Base-by-base conservation (phyloP, 2,888 invertebrate genomes). In the Eudemis profundana region DNA sequence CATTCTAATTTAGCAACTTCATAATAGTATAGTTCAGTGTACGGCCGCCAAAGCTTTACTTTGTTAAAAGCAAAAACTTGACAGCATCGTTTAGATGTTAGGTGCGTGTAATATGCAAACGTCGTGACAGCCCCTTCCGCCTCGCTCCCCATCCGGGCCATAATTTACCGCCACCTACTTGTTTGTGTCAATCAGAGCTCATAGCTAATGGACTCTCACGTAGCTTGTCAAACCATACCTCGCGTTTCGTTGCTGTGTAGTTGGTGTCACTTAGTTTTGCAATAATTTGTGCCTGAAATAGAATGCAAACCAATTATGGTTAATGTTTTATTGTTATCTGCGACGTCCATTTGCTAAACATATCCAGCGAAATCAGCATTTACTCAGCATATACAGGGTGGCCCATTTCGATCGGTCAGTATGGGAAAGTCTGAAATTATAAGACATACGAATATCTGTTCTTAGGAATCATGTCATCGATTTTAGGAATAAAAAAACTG, bases 131-230 rank as follows among this genome's bases (percentile, higher is more conserved):
- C 51, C 60, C 53, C 17, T 60, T 65, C 65, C 65, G 65, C 51
- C 50, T 5, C 46, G 40, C 78, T 75, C 74, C 74, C 73, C 76
- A 80, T 82, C 81, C 83, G 78, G 76, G 72, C 78, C 81, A 79
- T 84, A 86, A 65, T 86, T 86, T 85, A 83, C 78, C 68, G 72
- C 73, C 75, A 72, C 46, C 65, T 65, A 60, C 82, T 81, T 85
- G 85, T 81, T 82, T 74, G 72, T 77, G 83, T 86, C 87, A 84
- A 82, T 87, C 83, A 78, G 71, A 75, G 71, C 69, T 69, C 69
- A 72, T 70, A 76, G 73, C 76, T 80, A 79, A 83, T 79, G 77
- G 75, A 73, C 69, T 65, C 60, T 59, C 65, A 59, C 60, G 59
- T 59, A 57, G 36, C 64, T 65, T 47, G 65, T 59, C 65, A 65